A percentile compares a stretch with the other conserved stretches of the same genome.
These are phyloP conservation scores for Drosophila lowei DNA, from an alignment of 1,140 invertebrate species.

Conservation along the genomic window DNA sequence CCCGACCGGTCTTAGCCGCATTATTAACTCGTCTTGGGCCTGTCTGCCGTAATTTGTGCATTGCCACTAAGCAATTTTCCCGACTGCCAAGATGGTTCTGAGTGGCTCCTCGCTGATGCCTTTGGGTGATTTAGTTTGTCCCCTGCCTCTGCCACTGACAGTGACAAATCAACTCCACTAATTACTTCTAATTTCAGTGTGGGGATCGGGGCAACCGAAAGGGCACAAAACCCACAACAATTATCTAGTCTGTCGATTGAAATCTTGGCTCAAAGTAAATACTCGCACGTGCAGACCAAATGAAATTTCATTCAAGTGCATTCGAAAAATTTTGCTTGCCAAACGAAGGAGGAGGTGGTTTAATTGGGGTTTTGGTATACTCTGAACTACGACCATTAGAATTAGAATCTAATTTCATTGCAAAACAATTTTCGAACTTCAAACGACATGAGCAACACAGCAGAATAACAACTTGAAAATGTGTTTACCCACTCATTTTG, in stretches of 20 bases:
- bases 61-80: slow-evolving; percentile 19
- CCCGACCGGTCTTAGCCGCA: slow-evolving; percentile 1
- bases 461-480: slow-evolving; percentile 59
- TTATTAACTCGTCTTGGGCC: slow-evolving; percentile 39
- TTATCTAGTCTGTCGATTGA: slow-evolving; percentile 1
- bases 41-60: slow-evolving; percentile 30
- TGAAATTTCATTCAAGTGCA: background rate
- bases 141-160: slow-evolving; percentile 14
- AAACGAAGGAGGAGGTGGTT: background rate
- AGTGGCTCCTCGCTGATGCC: slow-evolving; percentile 1
- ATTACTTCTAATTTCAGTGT: slow-evolving; percentile 34
- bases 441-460: slow-evolving; percentile 46
- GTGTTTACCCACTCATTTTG: slow-evolving; percentile 64
- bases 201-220: background rate
- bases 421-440: slow-evolving; percentile 72
- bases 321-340: background rate
- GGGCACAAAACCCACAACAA: slow-evolving; percentile 5
- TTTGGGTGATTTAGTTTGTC: slow-evolving; percentile 38
- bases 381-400: slow-evolving; percentile 52
- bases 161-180: slow-evolving; percentile 30
- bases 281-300: background rate
- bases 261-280: slow-evolving; percentile 1
- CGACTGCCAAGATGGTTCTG: background rate
- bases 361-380: slow-evolving; percentile 25
- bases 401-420: slow-evolving; percentile 75